Conservation (phyloP, 1,140 invertebrate species). For the Notospermus geniculatus region DNA sequence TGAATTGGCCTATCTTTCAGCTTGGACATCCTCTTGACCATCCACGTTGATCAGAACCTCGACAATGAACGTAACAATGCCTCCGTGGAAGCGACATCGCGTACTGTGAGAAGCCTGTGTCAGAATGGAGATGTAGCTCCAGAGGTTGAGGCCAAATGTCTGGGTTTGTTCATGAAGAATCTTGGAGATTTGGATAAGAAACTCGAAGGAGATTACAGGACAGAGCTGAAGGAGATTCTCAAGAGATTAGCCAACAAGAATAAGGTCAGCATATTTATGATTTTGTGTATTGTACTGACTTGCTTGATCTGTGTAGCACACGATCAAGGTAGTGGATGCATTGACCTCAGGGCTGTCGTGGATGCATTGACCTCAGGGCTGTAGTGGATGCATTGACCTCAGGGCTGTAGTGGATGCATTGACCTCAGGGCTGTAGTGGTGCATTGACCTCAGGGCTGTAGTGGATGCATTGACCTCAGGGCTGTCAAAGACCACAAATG, state of each 20-base stretch:
- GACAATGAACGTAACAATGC: constrained; percentile 42
- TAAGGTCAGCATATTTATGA: constrained; percentile 44
- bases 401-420: too few relatives aligned
- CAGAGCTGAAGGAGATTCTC: constrained; percentile 39
- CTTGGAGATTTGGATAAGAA: constrained; percentile 35
- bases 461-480: too few relatives aligned
- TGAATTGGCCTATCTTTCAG: constrained; percentile 20
- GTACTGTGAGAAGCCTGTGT: constrained; percentile 33
- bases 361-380: too few relatives aligned
- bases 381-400: too few relatives aligned
- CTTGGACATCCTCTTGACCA: constrained; percentile 42
- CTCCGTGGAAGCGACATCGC: constrained; percentile 22
- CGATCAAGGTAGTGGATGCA: too few relatives aligned
- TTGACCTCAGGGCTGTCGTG: too few relatives aligned
- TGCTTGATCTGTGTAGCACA: too few relatives aligned
- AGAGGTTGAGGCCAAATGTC: constrained; percentile 25
- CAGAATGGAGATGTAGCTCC: constrained; percentile 42
- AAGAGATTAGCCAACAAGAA: constrained; percentile 48
- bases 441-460: too few relatives aligned
- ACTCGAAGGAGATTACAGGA: constrained; percentile 41
- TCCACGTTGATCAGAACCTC: constrained; percentile 40
- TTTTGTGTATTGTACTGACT: too few relatives aligned
- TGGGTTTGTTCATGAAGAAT: constrained; percentile 27
- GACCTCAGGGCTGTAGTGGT: too few relatives aligned
- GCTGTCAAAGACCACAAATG: too few relatives aligned